Evolutionary conservation across 2,797 vertebrate genomes (phyloP).

Genomic region (Tinamus major): DNA sequence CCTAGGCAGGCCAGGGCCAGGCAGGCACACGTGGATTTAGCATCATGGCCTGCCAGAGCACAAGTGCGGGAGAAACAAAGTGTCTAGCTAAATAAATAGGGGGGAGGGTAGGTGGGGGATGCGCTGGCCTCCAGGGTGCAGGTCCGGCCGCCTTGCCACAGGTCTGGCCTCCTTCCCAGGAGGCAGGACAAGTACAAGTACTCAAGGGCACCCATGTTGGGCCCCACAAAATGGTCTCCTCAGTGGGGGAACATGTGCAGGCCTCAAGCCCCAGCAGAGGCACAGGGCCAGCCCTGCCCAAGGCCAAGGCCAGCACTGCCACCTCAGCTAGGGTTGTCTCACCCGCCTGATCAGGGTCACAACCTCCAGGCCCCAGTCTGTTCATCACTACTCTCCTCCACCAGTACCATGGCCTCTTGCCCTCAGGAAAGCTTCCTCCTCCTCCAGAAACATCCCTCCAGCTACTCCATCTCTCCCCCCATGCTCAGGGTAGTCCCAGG

Average conservation of each 20-base stretch:
- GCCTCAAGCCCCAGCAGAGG: neutral
- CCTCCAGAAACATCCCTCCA: neutral
- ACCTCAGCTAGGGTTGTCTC: neutral
- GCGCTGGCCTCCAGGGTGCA: slow-evolving; percentile 7
- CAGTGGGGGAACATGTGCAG: neutral
- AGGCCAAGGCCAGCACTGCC: neutral
- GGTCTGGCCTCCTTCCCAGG: neutral
- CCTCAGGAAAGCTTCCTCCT: neutral
- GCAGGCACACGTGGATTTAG: slow-evolving; percentile 26
- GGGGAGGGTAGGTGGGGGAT: neutral
- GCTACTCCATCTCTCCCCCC: neutral
- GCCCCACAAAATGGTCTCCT: neutral
- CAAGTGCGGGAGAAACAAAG: neutral
- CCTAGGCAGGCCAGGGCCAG: slow-evolving; percentile 26
- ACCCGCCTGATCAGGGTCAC: neutral
- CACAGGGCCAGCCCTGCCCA: neutral
- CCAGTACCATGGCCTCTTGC: neutral
- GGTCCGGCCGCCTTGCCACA: neutral
- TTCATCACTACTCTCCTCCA: neutral
- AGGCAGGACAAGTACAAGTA: too few species aligned
- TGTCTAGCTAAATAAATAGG: slow-evolving; percentile 52
- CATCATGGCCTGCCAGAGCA: neutral
- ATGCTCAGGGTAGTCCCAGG: neutral
- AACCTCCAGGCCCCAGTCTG: neutral
- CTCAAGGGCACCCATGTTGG: neutral